phyloP scores from a whole-genome alignment of 1,140 invertebrate genomes.

The Drosophila eugracilis region DNA sequence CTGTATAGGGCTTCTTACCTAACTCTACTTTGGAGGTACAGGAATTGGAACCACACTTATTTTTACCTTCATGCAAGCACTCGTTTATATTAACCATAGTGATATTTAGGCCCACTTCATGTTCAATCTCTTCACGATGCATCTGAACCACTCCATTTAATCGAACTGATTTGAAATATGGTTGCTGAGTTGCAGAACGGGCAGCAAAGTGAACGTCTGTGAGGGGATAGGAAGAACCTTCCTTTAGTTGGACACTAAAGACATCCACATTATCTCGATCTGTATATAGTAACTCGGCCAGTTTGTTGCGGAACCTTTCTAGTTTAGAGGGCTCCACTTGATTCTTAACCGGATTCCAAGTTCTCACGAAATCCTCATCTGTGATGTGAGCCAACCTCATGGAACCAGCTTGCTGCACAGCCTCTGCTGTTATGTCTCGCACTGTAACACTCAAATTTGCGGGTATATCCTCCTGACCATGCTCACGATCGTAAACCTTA shows the following conservation, averaged over 20 bases:
- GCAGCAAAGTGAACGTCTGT: constrained; percentile 90
- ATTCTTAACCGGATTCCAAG: constrained; percentile 86
- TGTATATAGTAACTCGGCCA: constrained; percentile 86
- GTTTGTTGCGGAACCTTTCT: constrained; percentile 86
- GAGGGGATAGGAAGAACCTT: constrained; percentile 85
- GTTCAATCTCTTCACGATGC: constrained; percentile 88
- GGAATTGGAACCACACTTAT: constrained; percentile 87
- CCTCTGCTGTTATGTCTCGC: constrained; percentile 88
- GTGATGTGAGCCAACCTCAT: constrained; percentile 88
- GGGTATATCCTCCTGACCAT: constrained; percentile 86
- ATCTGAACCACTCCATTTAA: constrained; percentile 88
- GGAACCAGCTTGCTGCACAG: constrained; percentile 89
- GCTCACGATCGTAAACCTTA: constrained; percentile 88
- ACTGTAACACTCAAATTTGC: constrained; percentile 88
- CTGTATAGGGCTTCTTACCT: constrained; percentile 88
- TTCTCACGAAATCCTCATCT: constrained; percentile 89
- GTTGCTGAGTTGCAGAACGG: constrained; percentile 87
- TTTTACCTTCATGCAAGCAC: constrained; percentile 85
- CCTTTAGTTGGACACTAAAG: constrained; percentile 88
- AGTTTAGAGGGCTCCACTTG: constrained; percentile 86
- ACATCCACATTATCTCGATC: constrained; percentile 88
- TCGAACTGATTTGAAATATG: constrained; percentile 89
- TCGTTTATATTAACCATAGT: constrained; percentile 90
- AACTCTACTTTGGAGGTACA: constrained; percentile 88
- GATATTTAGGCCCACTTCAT: constrained; percentile 88